A percentile compares a stretch with the other conserved stretches of the same genome.
phyloP scores from a whole-genome alignment of 2,797 vertebrate genomes.

The Anguilla marmorata region DNA sequence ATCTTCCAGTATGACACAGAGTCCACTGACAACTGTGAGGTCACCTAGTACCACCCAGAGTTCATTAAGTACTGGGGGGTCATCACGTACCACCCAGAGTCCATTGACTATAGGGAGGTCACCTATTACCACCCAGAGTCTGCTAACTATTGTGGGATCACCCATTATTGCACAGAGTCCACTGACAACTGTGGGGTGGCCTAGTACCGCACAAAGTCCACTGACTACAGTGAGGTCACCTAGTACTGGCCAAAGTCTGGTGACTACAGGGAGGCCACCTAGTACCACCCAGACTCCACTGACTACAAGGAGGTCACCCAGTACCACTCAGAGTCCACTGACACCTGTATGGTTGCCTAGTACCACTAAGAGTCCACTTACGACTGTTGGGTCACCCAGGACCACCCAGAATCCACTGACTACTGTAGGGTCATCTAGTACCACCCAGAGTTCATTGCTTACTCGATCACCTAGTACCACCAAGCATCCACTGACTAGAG shows the following conservation, averaged over 20 bases:
- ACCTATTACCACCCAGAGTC: neutral
- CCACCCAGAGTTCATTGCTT: neutral
- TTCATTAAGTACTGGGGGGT: neutral
- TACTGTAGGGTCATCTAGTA: neutral
- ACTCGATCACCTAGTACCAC: neutral
- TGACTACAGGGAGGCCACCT: neutral
- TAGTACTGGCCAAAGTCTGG: neutral
- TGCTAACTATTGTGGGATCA: neutral
- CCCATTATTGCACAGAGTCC: neutral
- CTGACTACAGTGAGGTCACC: neutral
- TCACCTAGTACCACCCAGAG: neutral
- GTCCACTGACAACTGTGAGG: neutral
- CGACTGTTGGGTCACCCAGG: neutral
- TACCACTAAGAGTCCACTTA: neutral
- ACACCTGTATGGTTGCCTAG: neutral
- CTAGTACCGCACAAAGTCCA: neutral
- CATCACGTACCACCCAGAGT: neutral
- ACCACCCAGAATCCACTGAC: neutral
- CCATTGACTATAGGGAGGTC: neutral
- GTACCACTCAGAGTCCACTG: neutral
- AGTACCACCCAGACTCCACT: neutral
- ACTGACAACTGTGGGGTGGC: neutral
- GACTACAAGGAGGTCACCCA: too few species aligned
- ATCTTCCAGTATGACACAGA: neutral
- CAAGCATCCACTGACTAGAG: neutral